Base-by-base conservation (phyloP, 2,113 vertebrate species). In the Aythya baeri region DNA sequence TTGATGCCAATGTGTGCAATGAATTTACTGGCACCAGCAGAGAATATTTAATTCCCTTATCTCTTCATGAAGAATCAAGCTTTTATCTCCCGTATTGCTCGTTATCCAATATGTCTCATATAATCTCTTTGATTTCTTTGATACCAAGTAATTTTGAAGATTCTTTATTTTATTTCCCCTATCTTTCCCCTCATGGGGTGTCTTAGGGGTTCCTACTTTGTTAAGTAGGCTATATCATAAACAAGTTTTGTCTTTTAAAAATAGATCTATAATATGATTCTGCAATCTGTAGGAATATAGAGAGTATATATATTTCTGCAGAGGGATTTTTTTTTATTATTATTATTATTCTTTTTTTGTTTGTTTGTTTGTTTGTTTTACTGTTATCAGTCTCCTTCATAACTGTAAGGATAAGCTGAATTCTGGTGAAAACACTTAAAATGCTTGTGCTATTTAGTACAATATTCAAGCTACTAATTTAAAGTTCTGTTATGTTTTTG, bases 1-100 rank as follows among this genome's bases (percentile, higher is more conserved):
- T 71, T 25, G 31, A 81, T 96, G 91, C 71, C 79, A 86, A 88
- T 0, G 0, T 0, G 0, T 71, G 36, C 58, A 75, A 34, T 87
- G 62, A 85, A 66, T 85, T 89, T 83, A 79, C 59, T 94, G 85
- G 59, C 82, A 93, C 25, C 26, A 78, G 43, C 52, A 88, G 27
- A 93, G 31, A 86, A 58, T 91, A 83, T 88, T 91, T 95, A 59
- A 72, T 85, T 83, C 63, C 27, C 29, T 91, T 94, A 91, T 77
- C 72, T 85, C 81, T 83, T 93, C 4, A 5, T n/a, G n/a, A 91
- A 92, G 49, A 68, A 92, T 86, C 34, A 86, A 80, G 41, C 27
- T 89, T 66, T 59, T 32, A 13, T 66, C 50, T 86, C 23, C 67
- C 21, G 16, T 78, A 57, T 31, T 76, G 5, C 55, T 66, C 70